phyloP scores from a whole-genome alignment of 2,888 invertebrate species.

The Cosmia trapezina region DNA sequence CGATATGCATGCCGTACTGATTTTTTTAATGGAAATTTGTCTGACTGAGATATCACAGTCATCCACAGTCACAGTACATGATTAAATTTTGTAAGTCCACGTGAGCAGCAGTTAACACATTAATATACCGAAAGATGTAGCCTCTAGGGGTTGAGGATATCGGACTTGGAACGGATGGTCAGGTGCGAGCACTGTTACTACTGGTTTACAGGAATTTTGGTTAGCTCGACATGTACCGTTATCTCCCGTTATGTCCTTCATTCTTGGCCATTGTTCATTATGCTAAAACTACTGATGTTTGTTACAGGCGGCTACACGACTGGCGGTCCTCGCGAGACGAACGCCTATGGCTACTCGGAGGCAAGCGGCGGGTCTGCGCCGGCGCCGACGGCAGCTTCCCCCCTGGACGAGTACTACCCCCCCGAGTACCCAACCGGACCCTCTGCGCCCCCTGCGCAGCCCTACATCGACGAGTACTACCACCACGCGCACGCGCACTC shows the following conservation, averaged over 20 bases:
- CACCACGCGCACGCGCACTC: constrained; percentile 94
- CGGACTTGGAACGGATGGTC: not conserved
- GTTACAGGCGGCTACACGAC: constrained; percentile 90
- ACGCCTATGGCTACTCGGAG: constrained; percentile 88
- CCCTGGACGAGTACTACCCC: constrained; percentile 90
- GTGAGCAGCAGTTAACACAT: not conserved
- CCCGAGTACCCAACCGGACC: constrained; percentile 87
- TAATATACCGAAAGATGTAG: not conserved
- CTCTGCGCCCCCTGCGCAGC: constrained; percentile 88
- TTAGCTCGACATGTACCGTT: not conserved
- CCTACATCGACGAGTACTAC: constrained; percentile 93
- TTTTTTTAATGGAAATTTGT: constrained; percentile 74
- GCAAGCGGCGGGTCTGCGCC: constrained; percentile 79
- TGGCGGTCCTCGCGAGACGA: constrained; percentile 88
- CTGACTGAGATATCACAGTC: constrained; percentile 65
- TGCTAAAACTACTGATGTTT: constrained; percentile 25
- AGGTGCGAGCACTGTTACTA: not conserved
- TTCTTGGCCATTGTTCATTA: not conserved
- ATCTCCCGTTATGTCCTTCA: not conserved
- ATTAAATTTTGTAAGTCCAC: not conserved
- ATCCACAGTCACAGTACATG: constrained; percentile 31
- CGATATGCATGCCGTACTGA: constrained; percentile 70
- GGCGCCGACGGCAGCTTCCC: constrained; percentile 84
- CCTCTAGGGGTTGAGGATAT: not conserved
- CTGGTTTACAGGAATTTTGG: not conserved